phyloP scores from a whole-genome alignment of 2,888 invertebrate genomes.

The Thalpophila matura region DNA sequence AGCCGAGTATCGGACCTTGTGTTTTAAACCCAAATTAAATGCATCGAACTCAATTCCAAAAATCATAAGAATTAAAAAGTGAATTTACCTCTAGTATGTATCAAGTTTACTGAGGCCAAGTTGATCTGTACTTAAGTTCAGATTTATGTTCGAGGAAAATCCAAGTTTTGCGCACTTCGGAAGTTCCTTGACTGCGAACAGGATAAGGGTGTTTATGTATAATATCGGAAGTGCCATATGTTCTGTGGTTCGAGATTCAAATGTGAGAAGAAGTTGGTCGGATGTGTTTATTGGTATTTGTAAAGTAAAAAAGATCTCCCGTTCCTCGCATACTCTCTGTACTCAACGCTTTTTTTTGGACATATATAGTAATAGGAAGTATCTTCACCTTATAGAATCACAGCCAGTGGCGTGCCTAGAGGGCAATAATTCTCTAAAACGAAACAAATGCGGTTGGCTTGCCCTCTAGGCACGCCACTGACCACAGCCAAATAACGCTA shows the following conservation, averaged over 20 bases:
- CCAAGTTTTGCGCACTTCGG: conserved; percentile 52
- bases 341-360: too few species aligned
- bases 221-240: conserved; percentile 47
- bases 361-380: too few species aligned
- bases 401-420: too few species aligned
- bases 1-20: too few species aligned
- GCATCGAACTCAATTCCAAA: conserved; percentile 7
- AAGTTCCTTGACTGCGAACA: conserved; percentile 35
- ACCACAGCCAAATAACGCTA: too few species aligned
- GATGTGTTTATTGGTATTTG: conserved; percentile 1
- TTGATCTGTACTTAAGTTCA: conserved; percentile 56
- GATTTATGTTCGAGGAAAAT: conserved; percentile 57
- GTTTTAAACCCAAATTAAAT: too few species aligned
- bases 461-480: too few species aligned
- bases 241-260: conserved; percentile 32
- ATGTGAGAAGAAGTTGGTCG: conserved; percentile 23
- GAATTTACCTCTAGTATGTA: conserved; percentile 18
- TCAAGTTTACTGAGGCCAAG: conserved; percentile 43
- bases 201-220: conserved; percentile 38
- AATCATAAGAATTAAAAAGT: conserved; percentile 25
- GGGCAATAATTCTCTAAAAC: too few species aligned
- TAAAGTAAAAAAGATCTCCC: too few species aligned
- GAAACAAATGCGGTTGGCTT: too few species aligned
- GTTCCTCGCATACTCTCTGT: too few species aligned
- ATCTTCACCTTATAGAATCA: too few species aligned